Evolutionary conservation across 2,888 invertebrate species (phyloP).

Genomic region (Thera obeliscata): DNA sequence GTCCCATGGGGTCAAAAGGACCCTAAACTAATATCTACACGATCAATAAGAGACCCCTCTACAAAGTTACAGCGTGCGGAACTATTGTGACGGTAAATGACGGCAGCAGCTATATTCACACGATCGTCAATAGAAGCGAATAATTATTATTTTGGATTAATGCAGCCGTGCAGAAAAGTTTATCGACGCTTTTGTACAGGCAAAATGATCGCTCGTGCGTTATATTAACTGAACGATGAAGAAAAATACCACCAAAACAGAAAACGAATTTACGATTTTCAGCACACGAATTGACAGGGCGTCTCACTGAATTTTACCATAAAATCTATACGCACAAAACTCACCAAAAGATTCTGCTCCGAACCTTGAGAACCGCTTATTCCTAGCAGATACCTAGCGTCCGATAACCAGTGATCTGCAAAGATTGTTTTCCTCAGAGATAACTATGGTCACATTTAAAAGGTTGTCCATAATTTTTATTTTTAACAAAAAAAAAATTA

Average conservation of each 20-base stretch:
- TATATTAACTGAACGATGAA: neutral
- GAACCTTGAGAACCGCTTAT: neutral
- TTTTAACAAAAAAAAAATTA: too few relatives aligned
- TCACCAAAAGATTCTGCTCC: neutral
- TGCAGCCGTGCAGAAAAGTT: conserved; percentile 11
- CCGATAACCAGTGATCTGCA: too few relatives aligned
- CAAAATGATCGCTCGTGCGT: neutral
- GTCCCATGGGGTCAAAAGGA: conserved; percentile 49
- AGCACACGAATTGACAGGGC: neutral
- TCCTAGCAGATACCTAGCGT: too few relatives aligned
- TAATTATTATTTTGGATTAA: conserved; percentile 35
- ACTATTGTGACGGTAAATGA: conserved; percentile 49
- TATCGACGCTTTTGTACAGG: neutral
- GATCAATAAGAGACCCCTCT: conserved; percentile 52
- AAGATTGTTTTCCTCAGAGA: too few relatives aligned
- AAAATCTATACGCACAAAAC: conserved; percentile 11
- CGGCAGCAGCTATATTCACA: conserved; percentile 56
- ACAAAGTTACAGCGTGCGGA: conserved; percentile 56
- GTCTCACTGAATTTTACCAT: neutral
- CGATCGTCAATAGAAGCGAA: conserved; percentile 36
- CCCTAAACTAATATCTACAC: conserved; percentile 54
- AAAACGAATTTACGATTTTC: neutral
- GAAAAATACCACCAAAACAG: neutral
- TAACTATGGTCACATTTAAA: too few relatives aligned
- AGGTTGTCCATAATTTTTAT: too few relatives aligned